Conservation (phyloP, 2,113 vertebrate genomes). For the Pseudopipra pipra region DNA sequence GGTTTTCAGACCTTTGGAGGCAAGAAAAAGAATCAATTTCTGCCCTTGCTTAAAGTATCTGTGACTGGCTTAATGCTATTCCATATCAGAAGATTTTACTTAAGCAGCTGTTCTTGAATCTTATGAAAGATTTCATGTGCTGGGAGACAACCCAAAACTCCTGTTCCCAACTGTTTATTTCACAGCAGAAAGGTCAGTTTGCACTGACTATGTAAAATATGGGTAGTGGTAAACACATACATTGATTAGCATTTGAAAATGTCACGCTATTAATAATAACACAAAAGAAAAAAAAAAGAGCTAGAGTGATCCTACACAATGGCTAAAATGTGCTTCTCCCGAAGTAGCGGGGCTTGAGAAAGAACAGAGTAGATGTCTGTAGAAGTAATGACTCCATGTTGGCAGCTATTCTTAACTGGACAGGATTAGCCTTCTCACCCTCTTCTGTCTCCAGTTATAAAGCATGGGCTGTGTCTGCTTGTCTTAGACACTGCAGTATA, state of each 20-base stretch:
- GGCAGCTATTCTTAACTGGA: not conserved
- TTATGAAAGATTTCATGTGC: not conserved
- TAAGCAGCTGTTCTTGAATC: conserved; percentile 15
- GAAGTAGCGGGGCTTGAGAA: not conserved
- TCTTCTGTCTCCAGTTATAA: not conserved
- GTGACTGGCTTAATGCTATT: conserved; percentile 4
- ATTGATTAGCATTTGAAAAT: conserved; percentile 9
- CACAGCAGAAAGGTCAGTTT: not conserved
- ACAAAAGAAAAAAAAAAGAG: not conserved
- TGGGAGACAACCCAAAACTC: not conserved
- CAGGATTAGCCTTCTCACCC: not conserved
- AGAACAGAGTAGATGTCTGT: not conserved
- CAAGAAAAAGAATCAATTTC: conserved; percentile 24
- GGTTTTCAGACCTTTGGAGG: not conserved
- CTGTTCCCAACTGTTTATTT: not conserved
- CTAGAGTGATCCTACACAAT: not conserved
- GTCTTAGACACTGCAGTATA: not conserved
- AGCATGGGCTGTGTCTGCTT: not conserved
- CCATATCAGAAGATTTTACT: conserved; percentile 10
- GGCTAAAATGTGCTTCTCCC: not conserved
- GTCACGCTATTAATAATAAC: not conserved
- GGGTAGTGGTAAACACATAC: not conserved
- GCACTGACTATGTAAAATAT: not conserved
- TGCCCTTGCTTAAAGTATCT: not conserved
- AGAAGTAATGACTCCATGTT: not conserved